phyloP scores from a whole-genome alignment of 1,140 invertebrate genomes.

The Drosophila cardini region DNA sequence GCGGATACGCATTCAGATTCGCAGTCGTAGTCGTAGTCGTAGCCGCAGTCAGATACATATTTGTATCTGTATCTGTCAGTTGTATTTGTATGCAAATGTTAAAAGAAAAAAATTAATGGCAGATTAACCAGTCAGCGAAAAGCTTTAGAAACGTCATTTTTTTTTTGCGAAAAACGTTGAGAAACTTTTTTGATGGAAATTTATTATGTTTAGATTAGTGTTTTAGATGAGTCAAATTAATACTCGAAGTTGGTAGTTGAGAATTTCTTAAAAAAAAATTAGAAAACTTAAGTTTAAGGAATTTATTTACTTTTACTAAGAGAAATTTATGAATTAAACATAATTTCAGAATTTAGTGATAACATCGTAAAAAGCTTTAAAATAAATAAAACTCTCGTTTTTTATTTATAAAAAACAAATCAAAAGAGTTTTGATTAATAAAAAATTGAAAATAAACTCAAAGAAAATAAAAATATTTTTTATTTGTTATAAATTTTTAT shows the following conservation, averaged over 20 bases:
- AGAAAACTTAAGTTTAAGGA: too few relatives aligned
- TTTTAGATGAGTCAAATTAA: neutral
- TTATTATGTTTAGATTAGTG: neutral
- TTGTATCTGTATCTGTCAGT: neutral
- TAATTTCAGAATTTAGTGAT: neutral
- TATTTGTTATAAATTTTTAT: too few relatives aligned
- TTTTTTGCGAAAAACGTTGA: neutral
- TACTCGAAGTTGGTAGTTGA: too few relatives aligned
- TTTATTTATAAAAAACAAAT: too few relatives aligned
- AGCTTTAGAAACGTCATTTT: neutral
- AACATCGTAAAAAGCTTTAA: too few relatives aligned
- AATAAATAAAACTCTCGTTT: too few relatives aligned
- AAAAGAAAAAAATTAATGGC: constrained; percentile 3
- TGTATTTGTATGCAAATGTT: neutral
- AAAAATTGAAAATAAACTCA: too few relatives aligned
- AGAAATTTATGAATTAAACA: neutral
- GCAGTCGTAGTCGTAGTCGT: neutral
- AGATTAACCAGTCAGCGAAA: constrained; percentile 10
- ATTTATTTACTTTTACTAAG: too few relatives aligned
- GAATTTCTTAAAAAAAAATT: too few relatives aligned
- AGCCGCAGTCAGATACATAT: neutral
- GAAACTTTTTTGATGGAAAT: neutral
- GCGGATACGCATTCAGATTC: neutral
- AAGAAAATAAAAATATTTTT: too few relatives aligned
- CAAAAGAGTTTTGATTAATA: too few relatives aligned